Percentiles rank a stretch among this genome's conserved stretches.
Evolutionary conservation across 2,797 vertebrate species (phyloP).

Genomic region (Luscinia luscinia): DNA sequence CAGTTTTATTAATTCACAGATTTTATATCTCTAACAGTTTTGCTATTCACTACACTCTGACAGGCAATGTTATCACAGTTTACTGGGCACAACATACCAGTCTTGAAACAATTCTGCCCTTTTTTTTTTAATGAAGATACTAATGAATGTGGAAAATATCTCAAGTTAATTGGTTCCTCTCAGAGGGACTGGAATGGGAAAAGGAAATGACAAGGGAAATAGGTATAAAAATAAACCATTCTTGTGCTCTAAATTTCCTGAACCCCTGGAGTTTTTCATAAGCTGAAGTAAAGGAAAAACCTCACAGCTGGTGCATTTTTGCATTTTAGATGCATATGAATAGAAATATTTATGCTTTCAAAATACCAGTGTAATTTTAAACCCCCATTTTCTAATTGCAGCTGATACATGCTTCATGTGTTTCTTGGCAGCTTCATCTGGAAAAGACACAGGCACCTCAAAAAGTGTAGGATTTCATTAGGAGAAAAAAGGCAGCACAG

Average conservation of each 20-base stretch:
- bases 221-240: slow-evolving; percentile 35
- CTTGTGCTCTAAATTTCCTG: slow-evolving; percentile 3
- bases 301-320: neutral
- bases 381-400: slow-evolving; percentile 37
- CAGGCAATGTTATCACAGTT: neutral
- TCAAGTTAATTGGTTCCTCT: slow-evolving; percentile 48
- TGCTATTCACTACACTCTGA: neutral
- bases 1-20: neutral
- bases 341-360: slow-evolving; percentile 10
- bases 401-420: neutral
- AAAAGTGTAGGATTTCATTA: slow-evolving; percentile 17
- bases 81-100: slow-evolving; percentile 5
- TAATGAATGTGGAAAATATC: slow-evolving; percentile 42
- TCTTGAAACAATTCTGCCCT: slow-evolving; percentile 11
- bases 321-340: neutral
- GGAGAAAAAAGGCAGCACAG: neutral
- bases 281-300: slow-evolving; percentile 41
- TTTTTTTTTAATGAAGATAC: neutral
- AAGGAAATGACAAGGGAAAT: slow-evolving; percentile 47
- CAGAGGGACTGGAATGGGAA: slow-evolving; percentile 21
- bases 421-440: slow-evolving; percentile 54
- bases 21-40: neutral
- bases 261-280: slow-evolving; percentile 23
- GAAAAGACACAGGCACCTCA: slow-evolving; percentile 46
- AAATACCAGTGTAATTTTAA: slow-evolving; percentile 33